Evolutionary conservation across 2,113 vertebrate species (phyloP).

Genomic region (Acrocephalus arundinaceus): DNA sequence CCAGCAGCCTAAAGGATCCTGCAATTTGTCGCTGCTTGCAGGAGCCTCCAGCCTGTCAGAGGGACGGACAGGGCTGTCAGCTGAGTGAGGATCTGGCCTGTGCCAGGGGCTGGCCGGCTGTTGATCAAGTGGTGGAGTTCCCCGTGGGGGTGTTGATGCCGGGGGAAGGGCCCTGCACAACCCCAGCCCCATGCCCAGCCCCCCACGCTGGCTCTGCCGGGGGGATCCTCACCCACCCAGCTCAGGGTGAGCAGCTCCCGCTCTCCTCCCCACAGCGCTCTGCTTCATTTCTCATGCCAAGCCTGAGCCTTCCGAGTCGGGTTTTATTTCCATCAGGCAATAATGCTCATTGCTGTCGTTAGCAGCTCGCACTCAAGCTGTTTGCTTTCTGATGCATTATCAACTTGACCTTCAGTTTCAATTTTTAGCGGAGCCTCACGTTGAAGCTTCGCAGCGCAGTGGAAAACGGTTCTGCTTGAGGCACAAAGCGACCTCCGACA

Average conservation of each 20-base stretch:
- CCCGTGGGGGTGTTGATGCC: fast-evolving
- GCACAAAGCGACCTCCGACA: background rate
- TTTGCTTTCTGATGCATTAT: slow-evolving; percentile 65
- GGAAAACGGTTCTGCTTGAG: background rate
- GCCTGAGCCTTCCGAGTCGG: background rate
- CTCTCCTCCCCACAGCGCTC: background rate
- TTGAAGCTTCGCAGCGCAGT: background rate
- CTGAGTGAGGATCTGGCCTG: background rate
- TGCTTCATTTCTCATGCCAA: slow-evolving; percentile 32
- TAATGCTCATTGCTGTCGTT: slow-evolving; percentile 65
- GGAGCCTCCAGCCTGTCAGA: background rate
- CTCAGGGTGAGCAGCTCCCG: background rate
- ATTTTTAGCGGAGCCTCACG: slow-evolving; percentile 29
- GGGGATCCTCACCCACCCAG: background rate
- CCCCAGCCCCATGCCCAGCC: background rate
- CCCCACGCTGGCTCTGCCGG: fast-evolving
- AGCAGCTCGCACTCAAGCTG: slow-evolving; percentile 64
- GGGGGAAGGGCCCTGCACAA: background rate
- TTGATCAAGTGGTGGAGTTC: background rate
- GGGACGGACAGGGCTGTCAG: background rate
- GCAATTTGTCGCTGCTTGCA: background rate
- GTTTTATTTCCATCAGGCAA: slow-evolving; percentile 63
- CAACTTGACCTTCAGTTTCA: slow-evolving; percentile 66
- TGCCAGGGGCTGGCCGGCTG: background rate
- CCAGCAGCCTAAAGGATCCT: background rate